Conservation (phyloP, 2,113 vertebrate species). For the Heterotis niloticus region DNA sequence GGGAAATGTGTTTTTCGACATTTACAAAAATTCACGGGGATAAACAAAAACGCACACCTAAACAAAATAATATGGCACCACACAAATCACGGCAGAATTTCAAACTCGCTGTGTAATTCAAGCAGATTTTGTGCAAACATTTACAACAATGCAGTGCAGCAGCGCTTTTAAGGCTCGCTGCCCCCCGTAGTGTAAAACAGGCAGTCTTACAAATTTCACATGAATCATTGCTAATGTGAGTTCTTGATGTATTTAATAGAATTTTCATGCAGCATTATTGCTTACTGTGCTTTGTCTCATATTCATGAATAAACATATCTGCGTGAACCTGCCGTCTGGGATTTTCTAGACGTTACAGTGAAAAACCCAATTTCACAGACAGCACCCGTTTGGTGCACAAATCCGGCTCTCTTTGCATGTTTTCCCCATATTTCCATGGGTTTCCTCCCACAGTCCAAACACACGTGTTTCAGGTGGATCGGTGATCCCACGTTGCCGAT, state of each 20-base stretch:
- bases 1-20: neutral
- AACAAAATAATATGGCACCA: neutral
- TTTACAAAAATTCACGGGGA: conserved; percentile 13
- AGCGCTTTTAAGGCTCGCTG: neutral
- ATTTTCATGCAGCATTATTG: neutral
- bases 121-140: neutral
- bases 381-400: too few species aligned
- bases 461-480: too few species aligned
- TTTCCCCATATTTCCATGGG: too few species aligned
- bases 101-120: neutral
- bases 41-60: neutral
- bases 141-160: neutral
- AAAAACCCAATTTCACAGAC: too few species aligned
- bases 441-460: too few species aligned
- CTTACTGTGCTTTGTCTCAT: neutral
- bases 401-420: too few species aligned
- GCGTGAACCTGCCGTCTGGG: neutral
- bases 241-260: neutral
- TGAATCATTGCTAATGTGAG: neutral
- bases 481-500: too few species aligned
- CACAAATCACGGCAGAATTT: conserved; percentile 6
- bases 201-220: neutral
- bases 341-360: too few species aligned
- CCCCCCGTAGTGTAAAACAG: neutral
- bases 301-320: neutral